phyloP scores from a whole-genome alignment of 2,888 invertebrate species.

The Sesamia inferens region DNA sequence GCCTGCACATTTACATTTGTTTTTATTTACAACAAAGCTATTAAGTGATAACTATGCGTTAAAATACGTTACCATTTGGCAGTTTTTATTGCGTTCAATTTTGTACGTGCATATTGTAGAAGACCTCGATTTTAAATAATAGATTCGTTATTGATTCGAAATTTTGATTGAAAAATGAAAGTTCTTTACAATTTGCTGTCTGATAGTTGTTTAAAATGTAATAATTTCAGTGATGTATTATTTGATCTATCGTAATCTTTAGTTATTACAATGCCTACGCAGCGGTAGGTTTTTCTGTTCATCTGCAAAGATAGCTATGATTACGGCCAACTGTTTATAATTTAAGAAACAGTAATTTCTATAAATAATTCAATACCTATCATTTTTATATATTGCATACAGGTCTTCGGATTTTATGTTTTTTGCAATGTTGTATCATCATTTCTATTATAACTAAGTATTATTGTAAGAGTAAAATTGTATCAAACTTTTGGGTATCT shows the following conservation, averaged over 20 bases:
- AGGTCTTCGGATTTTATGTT: constrained; percentile 16
- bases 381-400: constrained; percentile 36
- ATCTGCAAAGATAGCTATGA: constrained; percentile 47
- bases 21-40: constrained; percentile 70
- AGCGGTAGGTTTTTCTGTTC: constrained; percentile 44
- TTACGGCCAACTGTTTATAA: constrained; percentile 55
- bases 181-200: constrained; percentile 44
- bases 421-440: constrained; percentile 25
- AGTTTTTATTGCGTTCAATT: constrained; percentile 59
- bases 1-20: constrained; percentile 66
- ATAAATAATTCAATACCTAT: constrained; percentile 46
- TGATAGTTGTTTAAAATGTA: constrained; percentile 34
- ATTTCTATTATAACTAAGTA: constrained; percentile 18
- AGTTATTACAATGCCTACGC: constrained; percentile 49
- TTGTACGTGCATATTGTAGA: constrained; percentile 42
- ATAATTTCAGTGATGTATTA: constrained; percentile 47
- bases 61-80: constrained; percentile 59
- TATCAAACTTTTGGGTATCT: constrained; percentile 34
- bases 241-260: constrained; percentile 52
- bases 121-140: constrained; percentile 49
- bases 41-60: constrained; percentile 67
- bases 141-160: constrained; percentile 47
- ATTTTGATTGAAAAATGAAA: constrained; percentile 49
- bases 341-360: constrained; percentile 60
- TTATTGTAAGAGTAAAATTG: constrained; percentile 23